Conservation (phyloP, 2,113 vertebrate species). For the Lutjanus erythropterus region DNA sequence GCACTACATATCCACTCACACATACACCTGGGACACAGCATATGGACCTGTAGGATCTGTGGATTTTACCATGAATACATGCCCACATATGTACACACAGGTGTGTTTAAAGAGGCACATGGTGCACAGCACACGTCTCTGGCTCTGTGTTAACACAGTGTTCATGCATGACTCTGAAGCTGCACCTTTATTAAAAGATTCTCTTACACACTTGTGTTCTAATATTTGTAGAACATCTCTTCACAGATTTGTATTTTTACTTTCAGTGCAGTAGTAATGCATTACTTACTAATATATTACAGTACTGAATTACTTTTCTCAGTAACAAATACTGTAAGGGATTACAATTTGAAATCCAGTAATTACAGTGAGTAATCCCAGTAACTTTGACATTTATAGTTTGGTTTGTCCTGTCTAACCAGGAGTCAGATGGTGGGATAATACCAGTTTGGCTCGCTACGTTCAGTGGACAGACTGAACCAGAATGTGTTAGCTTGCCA, state of each 20-base stretch:
- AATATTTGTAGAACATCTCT: not conserved
- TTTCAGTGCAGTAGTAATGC: not conserved
- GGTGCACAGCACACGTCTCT: not conserved
- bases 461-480: not conserved
- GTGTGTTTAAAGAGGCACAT: not conserved
- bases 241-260: not conserved
- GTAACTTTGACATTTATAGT: not conserved
- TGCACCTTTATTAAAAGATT: not conserved
- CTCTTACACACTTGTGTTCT: not conserved
- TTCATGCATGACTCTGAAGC: not conserved
- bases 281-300: not conserved
- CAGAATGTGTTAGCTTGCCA: too few relatives aligned
- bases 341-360: not conserved
- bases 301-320: not conserved
- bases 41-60: not conserved
- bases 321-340: not conserved
- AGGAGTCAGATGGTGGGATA: not conserved
- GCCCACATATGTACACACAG: not conserved
- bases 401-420: not conserved
- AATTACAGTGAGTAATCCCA: not conserved
- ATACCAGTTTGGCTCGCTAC: not conserved
- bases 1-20: constrained; percentile 9
- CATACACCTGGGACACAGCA: not conserved
- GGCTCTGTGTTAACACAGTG: not conserved
- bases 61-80: not conserved